Percentiles rank a stretch among this genome's conserved stretches.
These are phyloP conservation scores for Hydrolagus colliei DNA, from an alignment of 2,797 vertebrate species.

Conservation along the genomic window DNA sequence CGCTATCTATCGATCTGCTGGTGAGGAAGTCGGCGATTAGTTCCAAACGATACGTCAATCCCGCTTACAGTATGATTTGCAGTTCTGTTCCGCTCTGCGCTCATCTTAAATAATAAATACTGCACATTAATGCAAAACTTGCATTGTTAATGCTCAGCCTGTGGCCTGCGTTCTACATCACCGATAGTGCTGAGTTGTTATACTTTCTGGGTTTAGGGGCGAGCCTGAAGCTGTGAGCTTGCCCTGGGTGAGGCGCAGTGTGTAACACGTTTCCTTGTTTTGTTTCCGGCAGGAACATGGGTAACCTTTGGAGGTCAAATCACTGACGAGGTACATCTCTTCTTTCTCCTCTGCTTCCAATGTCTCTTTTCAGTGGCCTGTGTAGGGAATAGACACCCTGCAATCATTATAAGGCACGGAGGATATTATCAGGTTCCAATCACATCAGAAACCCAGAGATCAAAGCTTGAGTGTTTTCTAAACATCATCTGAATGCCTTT, in stretches of 20 bases:
- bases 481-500: not conserved
- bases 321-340: slow-evolving; percentile 83
- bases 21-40: too few species aligned
- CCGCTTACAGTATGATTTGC: too few species aligned
- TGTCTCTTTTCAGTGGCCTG: slow-evolving; percentile 32
- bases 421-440: not conserved
- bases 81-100: not conserved
- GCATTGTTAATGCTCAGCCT: not conserved
- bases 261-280: slow-evolving; percentile 9
- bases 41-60: too few species aligned
- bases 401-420: not conserved
- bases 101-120: slow-evolving; percentile 5
- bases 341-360: slow-evolving; percentile 6
- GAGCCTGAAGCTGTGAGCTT: too few species aligned
- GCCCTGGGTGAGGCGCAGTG: too few species aligned
- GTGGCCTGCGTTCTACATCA: not conserved
- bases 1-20: too few species aligned
- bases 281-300: slow-evolving; percentile 78
- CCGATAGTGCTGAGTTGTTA: not conserved
- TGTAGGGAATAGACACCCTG: not conserved
- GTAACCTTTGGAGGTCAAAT: slow-evolving; percentile 97
- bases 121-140: not conserved
- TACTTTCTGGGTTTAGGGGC: not conserved
- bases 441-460: not conserved
- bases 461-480: not conserved